Conservation (phyloP, 2,888 invertebrate genomes). For the Carcina quercana region DNA sequence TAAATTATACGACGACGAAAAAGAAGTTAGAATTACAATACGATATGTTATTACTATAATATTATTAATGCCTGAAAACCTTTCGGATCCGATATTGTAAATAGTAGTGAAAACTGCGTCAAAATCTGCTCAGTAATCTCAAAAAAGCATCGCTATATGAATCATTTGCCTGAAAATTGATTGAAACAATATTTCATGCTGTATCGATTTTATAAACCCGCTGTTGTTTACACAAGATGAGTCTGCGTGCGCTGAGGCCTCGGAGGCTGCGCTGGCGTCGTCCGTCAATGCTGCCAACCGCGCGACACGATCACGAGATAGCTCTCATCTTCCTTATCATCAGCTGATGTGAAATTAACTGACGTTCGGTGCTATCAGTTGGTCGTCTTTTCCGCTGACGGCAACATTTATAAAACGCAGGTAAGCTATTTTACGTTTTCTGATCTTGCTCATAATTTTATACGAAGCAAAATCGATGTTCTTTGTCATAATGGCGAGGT, state of each 20-base stretch:
- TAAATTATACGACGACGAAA: too few species aligned
- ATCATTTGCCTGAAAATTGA: neutral
- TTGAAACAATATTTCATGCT: neutral
- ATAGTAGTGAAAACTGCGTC: neutral
- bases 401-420: too few species aligned
- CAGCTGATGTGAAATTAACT: conserved; percentile 54
- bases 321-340: conserved; percentile 63
- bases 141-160: too few species aligned
- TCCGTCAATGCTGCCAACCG: conserved; percentile 54
- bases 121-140: too few species aligned
- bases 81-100: neutral
- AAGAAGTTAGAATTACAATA: too few species aligned
- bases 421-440: too few species aligned
- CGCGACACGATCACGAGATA: conserved; percentile 61
- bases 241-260: conserved; percentile 25
- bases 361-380: conserved; percentile 29
- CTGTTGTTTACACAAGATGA: conserved; percentile 26
- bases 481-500: too few species aligned
- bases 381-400: conserved; percentile 25
- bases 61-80: too few species aligned
- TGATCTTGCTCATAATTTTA: too few species aligned
- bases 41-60: too few species aligned
- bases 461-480: too few species aligned
- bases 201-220: too few species aligned
- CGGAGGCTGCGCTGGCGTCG: conserved; percentile 53